These are phyloP conservation scores for Aleiodes leptofemur DNA, from an alignment of 2,888 invertebrate genomes.

Conservation along the genomic window DNA sequence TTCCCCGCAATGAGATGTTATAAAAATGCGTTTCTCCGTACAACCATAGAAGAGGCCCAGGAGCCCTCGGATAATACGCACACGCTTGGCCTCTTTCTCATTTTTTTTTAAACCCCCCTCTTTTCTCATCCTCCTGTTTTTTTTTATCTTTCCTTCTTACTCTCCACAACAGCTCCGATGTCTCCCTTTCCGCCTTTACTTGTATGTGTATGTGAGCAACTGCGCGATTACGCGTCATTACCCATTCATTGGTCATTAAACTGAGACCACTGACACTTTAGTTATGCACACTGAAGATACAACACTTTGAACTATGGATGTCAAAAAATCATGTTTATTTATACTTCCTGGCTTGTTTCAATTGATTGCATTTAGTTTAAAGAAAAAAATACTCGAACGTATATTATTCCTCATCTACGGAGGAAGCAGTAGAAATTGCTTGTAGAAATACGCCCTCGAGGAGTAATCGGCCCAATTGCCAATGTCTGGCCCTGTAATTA, in stretches of 20 bases:
- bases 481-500: conserved; percentile 71
- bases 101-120: conserved; percentile 53
- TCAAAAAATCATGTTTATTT: conserved; percentile 14
- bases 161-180: conserved; percentile 48
- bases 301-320: not conserved
- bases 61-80: conserved; percentile 39
- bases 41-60: conserved; percentile 50
- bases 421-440: conserved; percentile 29
- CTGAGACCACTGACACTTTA: conserved; percentile 19
- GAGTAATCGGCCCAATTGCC: conserved; percentile 61
- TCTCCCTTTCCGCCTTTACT: conserved; percentile 30
- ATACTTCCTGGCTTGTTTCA: conserved; percentile 9
- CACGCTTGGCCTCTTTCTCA: conserved; percentile 40
- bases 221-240: conserved; percentile 38
- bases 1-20: conserved; percentile 52
- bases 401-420: not conserved
- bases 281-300: not conserved
- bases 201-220: conserved; percentile 38
- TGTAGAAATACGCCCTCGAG: conserved; percentile 37
- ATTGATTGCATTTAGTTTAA: not conserved
- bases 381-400: not conserved
- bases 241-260: conserved; percentile 46
- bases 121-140: conserved; percentile 54
- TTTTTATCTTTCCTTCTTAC: conserved; percentile 58
- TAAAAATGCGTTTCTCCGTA: conserved; percentile 42